These are phyloP conservation scores for Ciona savignyi DNA, from an alignment of 23 tunicate genomes.

Conservation along the genomic window DNA sequence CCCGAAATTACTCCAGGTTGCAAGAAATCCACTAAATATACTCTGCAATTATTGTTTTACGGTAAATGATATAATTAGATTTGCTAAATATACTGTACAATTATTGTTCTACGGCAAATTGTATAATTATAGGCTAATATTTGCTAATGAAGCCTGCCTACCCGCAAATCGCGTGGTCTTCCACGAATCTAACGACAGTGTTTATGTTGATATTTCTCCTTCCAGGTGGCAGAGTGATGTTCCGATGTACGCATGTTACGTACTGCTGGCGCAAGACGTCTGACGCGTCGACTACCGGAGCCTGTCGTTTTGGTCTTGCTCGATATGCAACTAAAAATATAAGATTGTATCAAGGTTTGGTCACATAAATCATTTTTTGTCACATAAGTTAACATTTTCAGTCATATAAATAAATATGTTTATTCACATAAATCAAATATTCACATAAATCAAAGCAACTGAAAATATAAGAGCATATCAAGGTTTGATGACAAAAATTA, in stretches of 20 bases:
- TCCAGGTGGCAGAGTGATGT: constrained; percentile 13
- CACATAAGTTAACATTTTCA: too few relatives aligned
- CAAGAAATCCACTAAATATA: too few relatives aligned
- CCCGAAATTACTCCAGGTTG: too few relatives aligned
- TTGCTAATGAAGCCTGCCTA: background rate
- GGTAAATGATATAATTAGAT: too few relatives aligned
- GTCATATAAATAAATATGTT: too few relatives aligned
- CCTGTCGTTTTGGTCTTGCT: constrained; percentile 8
- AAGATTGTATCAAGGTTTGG: background rate
- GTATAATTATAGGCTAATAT: background rate
- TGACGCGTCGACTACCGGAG: background rate
- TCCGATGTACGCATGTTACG: constrained; percentile 13
- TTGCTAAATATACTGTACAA: too few relatives aligned
- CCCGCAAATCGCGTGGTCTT: constrained; percentile 40
- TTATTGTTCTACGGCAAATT: too few relatives aligned
- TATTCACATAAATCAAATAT: too few relatives aligned
- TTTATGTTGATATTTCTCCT: constrained; percentile 11
- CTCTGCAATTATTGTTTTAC: too few relatives aligned
- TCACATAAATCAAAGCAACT: too few relatives aligned
- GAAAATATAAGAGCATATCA: too few relatives aligned
- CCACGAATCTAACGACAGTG: constrained; percentile 26
- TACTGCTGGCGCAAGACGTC: background rate
- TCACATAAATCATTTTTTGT: background rate
- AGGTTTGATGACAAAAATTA: too few relatives aligned
- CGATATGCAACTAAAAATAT: constrained; percentile 9